A percentile compares a stretch with the other conserved stretches of the same genome.
These are phyloP conservation scores for Solenodon paradoxus DNA, from an alignment of 2,113 vertebrate species.

Conservation along the genomic window DNA sequence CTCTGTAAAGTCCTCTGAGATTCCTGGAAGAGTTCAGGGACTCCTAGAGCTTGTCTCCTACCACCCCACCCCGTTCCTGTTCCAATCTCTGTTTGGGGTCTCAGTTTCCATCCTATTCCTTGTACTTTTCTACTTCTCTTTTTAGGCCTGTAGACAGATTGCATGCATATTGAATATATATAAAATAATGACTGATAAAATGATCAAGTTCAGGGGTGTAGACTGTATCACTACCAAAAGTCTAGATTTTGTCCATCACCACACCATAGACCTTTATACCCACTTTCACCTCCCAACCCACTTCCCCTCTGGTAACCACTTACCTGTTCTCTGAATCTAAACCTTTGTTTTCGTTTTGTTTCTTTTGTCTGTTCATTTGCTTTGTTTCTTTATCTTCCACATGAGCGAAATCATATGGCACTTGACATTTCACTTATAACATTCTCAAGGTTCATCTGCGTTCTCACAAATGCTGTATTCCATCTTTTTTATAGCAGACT, in stretches of 20 bases:
- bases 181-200: neutral
- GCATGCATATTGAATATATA: no score
- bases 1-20: neutral
- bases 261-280: no score
- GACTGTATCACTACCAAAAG: neutral
- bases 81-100: neutral
- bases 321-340: neutral
- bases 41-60: neutral
- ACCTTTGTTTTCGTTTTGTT: neutral
- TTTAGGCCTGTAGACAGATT: rapidly evolving
- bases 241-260: neutral
- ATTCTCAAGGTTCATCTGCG: neutral
- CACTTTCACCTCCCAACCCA: no score
- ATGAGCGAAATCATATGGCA: neutral
- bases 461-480: neutral
- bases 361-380: no score
- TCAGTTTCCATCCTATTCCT: neutral
- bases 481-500: neutral
- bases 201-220: neutral
- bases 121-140: neutral
- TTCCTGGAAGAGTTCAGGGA: neutral
- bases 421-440: neutral
- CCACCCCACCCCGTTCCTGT: no score
- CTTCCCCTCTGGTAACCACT: no score
- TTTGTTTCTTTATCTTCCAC: neutral